Evolutionary conservation across 2,888 invertebrate species (phyloP).

Genomic region (Drosophila trichaetosa): DNA sequence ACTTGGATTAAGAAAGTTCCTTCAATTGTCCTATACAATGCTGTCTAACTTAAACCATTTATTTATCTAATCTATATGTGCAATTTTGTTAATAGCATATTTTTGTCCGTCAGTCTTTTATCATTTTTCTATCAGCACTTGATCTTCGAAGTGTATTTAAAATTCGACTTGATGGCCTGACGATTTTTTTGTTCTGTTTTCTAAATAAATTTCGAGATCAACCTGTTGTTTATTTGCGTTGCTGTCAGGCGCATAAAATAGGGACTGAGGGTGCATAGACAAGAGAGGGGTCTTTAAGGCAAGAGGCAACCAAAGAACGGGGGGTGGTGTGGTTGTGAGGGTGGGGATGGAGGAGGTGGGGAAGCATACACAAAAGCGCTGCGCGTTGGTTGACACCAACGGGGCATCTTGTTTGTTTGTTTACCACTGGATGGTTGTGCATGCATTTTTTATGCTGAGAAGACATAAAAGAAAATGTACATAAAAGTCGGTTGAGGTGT

Average conservation of each 20-base stretch:
- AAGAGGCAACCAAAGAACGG: not conserved
- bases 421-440: slow-evolving; percentile 63
- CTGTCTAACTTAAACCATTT: not conserved
- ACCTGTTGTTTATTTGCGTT: slow-evolving; percentile 61
- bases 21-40: not conserved
- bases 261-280: not conserved
- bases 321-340: not conserved
- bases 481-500: slow-evolving; percentile 75
- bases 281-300: not conserved
- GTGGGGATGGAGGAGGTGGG: slow-evolving; percentile 1
- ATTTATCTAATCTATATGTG: not conserved
- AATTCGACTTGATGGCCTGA: not conserved
- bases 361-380: slow-evolving; percentile 29
- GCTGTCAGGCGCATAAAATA: slow-evolving; percentile 52
- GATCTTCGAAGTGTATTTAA: slow-evolving; percentile 15
- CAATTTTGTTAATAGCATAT: not conserved
- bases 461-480: slow-evolving; percentile 73
- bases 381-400: slow-evolving; percentile 56
- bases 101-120: not conserved
- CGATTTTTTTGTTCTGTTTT: slow-evolving; percentile 25
- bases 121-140: not conserved
- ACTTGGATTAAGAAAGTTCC: not conserved
- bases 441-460: slow-evolving; percentile 76
- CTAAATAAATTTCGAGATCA: slow-evolving; percentile 63
- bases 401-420: slow-evolving; percentile 66